Conservation (phyloP, 2,888 invertebrate species). For the Ariolimax columbianus region DNA sequence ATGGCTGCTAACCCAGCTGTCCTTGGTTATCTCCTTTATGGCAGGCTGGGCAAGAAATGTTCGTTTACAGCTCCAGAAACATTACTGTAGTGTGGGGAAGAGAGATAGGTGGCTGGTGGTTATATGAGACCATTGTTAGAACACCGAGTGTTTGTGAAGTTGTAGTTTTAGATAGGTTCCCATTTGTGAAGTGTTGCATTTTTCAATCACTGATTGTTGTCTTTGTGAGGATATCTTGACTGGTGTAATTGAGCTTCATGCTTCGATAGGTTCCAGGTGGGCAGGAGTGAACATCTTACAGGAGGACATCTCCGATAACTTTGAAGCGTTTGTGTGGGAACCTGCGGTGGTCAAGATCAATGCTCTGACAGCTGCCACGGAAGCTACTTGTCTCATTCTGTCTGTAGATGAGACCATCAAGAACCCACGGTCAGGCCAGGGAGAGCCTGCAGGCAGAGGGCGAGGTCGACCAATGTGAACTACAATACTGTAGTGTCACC, state of each 20-base stretch:
- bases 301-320: constrained; percentile 96
- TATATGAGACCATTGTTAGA: too few species aligned
- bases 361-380: constrained; percentile 96
- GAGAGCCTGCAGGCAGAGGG: constrained; percentile 60
- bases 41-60: too few species aligned
- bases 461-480: constrained; percentile 72
- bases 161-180: too few species aligned
- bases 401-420: constrained; percentile 98
- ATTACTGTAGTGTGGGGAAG: too few species aligned
- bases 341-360: constrained; percentile 97
- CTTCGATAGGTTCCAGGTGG: constrained; percentile 86
- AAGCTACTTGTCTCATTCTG: constrained; percentile 94
- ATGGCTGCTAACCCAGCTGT: too few species aligned
- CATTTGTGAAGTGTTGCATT: too few species aligned
- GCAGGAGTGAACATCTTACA: constrained; percentile 96
- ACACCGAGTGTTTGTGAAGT: too few species aligned
- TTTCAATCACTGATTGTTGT: too few species aligned
- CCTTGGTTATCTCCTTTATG: too few species aligned
- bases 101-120: too few species aligned
- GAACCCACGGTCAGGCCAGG: constrained; percentile 68
- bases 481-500: background rate
- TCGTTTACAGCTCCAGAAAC: too few species aligned
- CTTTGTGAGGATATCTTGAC: background rate
- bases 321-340: constrained; percentile 96
- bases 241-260: background rate